phyloP scores from a whole-genome alignment of 2,888 invertebrate species.

The Oegoconia quadripuncta region DNA sequence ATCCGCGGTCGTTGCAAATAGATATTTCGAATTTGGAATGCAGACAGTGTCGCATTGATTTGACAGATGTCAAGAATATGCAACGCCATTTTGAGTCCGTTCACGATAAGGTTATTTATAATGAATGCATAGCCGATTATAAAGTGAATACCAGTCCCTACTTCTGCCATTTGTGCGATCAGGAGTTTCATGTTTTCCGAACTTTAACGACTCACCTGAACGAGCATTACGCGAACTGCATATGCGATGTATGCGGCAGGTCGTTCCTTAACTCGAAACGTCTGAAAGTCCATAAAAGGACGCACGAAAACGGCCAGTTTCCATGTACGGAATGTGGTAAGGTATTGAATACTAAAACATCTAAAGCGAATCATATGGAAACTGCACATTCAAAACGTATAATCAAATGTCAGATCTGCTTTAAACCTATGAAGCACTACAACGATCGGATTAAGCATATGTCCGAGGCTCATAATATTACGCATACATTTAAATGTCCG shows the following conservation, averaged over 20 bases:
- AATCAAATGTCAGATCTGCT: constrained; percentile 61
- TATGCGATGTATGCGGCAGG: constrained; percentile 73
- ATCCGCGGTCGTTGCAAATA: constrained; percentile 60
- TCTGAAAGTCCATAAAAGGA: constrained; percentile 68
- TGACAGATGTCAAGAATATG: constrained; percentile 50
- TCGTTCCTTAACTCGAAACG: constrained; percentile 69
- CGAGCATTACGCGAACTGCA: constrained; percentile 69
- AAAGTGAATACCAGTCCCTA: constrained; percentile 56
- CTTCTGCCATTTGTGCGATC: constrained; percentile 52
- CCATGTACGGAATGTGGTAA: constrained; percentile 58
- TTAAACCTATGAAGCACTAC: constrained; percentile 64
- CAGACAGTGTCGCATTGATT: constrained; percentile 43
- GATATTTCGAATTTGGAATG: constrained; percentile 63
- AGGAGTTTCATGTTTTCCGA: constrained; percentile 60
- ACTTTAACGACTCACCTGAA: constrained; percentile 67
- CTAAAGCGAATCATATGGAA: constrained; percentile 59
- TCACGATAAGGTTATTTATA: constrained; percentile 54
- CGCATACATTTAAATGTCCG: constrained; percentile 57
- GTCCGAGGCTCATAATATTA: constrained; percentile 60
- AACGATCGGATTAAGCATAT: constrained; percentile 66
- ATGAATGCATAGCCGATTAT: constrained; percentile 63
- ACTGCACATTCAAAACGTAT: constrained; percentile 55
- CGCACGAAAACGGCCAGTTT: constrained; percentile 62
- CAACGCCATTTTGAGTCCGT: constrained; percentile 44
- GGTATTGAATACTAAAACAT: constrained; percentile 53